Conservation (phyloP, 1,140 invertebrate species). For the Listronotus bonariensis region DNA sequence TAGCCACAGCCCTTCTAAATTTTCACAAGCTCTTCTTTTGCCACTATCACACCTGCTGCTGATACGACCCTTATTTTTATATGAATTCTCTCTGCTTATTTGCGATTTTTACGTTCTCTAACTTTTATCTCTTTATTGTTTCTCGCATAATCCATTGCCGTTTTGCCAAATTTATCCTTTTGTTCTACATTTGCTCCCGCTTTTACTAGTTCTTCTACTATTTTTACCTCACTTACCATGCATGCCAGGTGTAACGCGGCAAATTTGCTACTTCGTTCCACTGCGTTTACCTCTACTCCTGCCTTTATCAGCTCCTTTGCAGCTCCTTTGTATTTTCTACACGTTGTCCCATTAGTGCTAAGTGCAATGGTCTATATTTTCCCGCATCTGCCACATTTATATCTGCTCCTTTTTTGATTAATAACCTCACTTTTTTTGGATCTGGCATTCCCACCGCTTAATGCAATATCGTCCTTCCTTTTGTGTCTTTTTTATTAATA, state of each 20-base stretch:
- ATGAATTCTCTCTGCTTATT: neutral
- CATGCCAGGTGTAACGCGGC: neutral
- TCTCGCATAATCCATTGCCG: neutral
- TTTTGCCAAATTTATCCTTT: neutral
- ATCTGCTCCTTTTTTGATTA: neutral
- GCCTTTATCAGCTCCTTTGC: neutral
- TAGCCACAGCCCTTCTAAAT: too few relatives aligned
- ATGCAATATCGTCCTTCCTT: too few relatives aligned
- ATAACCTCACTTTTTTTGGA: neutral
- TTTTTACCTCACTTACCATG: neutral
- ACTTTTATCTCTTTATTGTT: neutral
- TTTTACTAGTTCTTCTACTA: neutral
- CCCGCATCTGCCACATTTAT: too few relatives aligned
- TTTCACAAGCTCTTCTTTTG: too few relatives aligned
- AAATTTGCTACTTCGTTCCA: neutral
- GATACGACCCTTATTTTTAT: neutral
- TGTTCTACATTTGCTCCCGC: neutral
- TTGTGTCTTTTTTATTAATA: too few relatives aligned
- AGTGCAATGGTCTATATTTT: neutral
- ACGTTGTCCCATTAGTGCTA: neutral
- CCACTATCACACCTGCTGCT: too few relatives aligned
- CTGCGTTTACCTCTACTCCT: neutral
- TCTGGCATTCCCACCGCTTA: too few relatives aligned
- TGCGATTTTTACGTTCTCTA: neutral
- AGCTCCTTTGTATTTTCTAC: too few relatives aligned